Conservation (phyloP, 64 coral and sea anemone genomes). For the Stylophora pistillata region DNA sequence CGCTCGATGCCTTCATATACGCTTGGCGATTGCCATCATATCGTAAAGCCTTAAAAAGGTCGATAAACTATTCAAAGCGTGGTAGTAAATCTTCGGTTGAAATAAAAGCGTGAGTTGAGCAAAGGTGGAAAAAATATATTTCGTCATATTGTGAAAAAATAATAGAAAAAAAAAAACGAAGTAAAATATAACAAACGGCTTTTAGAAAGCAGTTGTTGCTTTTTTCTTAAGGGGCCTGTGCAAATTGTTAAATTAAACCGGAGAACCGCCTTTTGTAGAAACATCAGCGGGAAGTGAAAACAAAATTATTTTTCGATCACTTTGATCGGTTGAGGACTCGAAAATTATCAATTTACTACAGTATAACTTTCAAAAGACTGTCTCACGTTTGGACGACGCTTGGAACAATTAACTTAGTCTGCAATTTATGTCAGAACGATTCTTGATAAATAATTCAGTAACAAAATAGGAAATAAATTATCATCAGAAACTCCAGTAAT, state of each 20-base stretch:
- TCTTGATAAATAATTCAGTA: slow-evolving; percentile 12
- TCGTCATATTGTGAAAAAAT: not conserved
- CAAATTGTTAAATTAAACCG: slow-evolving; percentile 21
- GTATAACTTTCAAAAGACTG: too few species aligned
- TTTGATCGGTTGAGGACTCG: not conserved
- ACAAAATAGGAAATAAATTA: not conserved
- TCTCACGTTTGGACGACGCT: too few species aligned
- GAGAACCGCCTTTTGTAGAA: slow-evolving; percentile 7
- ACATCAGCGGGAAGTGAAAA: not conserved
- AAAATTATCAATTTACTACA: not conserved
- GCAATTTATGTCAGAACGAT: not conserved
- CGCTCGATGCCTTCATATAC: slow-evolving; percentile 85
- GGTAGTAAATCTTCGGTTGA: not conserved
- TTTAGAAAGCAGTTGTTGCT: not conserved
- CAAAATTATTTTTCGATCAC: not conserved
- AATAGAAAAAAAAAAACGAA: not conserved
- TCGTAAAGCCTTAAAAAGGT: slow-evolving; percentile 46
- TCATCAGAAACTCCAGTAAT: not conserved
- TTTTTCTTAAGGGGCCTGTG: not conserved
- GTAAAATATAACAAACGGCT: not conserved
- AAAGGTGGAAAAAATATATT: not conserved
- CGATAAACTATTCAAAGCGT: not conserved
- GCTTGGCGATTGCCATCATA: slow-evolving; percentile 81
- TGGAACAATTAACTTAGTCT: not conserved
- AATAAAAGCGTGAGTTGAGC: not conserved